Percentiles rank a stretch among this genome's conserved stretches.
Conservation (phyloP, 92 coral and sea anemone genomes). For the Blastomussa wellsi region DNA sequence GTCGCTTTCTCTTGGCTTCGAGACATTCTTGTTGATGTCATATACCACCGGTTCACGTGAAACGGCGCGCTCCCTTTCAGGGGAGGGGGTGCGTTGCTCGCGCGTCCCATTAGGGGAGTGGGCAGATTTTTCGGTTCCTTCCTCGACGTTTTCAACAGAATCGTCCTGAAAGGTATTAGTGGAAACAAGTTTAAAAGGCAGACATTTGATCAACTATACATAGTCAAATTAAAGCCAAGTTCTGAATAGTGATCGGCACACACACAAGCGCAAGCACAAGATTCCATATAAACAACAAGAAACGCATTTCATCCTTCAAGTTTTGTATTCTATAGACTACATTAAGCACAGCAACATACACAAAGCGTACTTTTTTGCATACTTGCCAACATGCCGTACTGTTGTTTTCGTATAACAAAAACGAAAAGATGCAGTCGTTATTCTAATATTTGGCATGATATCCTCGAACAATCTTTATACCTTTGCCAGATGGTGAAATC, state of each 20-base stretch:
- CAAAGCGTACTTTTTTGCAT: no score
- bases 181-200: background rate
- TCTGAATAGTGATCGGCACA: no score
- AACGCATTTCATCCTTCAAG: background rate
- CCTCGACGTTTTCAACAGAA: background rate
- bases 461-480: background rate
- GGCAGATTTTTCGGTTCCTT: background rate
- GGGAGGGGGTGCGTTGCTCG: background rate
- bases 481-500: background rate
- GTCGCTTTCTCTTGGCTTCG: background rate
- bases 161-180: background rate
- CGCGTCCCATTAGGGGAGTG: background rate
- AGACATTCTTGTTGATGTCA: constrained; percentile 28
- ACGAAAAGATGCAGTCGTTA: background rate
- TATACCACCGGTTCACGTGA: constrained; percentile 5
- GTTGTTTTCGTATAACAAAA: no score
- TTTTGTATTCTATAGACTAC: no score
- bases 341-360: no score
- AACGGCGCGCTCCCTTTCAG: background rate
- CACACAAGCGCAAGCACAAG: background rate
- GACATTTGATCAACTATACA: background rate
- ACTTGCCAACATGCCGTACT: no score
- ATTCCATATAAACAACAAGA: background rate
- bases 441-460: no score
- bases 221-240: background rate